Conservation (phyloP, 2,888 invertebrate species). For the Eumacrocentrus americanus region DNA sequence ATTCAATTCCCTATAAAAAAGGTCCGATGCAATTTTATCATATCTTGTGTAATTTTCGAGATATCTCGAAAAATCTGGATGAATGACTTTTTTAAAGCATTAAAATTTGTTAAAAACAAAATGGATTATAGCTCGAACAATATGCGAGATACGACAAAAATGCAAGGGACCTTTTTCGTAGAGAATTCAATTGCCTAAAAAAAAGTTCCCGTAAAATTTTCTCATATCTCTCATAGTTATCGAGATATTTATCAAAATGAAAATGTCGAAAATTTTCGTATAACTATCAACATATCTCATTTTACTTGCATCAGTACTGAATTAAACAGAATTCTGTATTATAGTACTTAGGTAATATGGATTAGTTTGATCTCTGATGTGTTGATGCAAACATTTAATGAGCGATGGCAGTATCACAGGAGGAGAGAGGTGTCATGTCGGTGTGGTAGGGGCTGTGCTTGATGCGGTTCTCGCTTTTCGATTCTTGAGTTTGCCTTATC, state of each 20-base stretch:
- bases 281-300: too few relatives aligned
- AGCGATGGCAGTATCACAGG: background rate
- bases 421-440: slow-evolving; percentile 7
- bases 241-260: too few relatives aligned
- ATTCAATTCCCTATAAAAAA: background rate
- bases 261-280: too few relatives aligned
- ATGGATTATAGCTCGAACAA: too few relatives aligned
- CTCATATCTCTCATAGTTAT: too few relatives aligned
- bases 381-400: background rate
- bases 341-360: background rate
- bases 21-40: background rate
- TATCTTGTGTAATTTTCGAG: background rate
- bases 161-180: too few relatives aligned
- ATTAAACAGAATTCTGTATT: too few relatives aligned
- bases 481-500: slow-evolving; percentile 16
- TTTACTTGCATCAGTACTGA: too few relatives aligned
- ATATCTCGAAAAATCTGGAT: background rate
- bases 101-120: background rate
- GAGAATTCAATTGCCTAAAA: background rate
- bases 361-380: background rate
- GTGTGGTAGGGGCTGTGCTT: slow-evolving; percentile 6
- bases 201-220: background rate
- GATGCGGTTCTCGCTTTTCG: slow-evolving; percentile 4
- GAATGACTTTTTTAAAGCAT: too few relatives aligned
- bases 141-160: background rate